Evolutionary conservation across 2,113 vertebrate species (phyloP).

Genomic region (Cyanoderma ruficeps): DNA sequence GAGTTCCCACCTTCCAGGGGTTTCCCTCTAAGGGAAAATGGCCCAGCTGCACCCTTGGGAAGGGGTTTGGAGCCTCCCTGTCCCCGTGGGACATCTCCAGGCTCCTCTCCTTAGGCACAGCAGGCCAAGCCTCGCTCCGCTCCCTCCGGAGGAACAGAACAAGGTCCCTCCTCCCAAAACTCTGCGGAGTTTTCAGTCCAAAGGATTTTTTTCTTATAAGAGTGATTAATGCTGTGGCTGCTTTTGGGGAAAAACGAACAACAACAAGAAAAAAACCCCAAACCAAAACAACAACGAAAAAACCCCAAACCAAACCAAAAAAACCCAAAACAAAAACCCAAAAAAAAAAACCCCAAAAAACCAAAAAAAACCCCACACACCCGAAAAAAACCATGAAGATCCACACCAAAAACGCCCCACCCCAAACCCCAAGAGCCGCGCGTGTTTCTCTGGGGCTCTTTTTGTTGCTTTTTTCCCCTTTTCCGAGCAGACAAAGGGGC

Average conservation of each 20-base stretch:
- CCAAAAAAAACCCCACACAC: too few relatives aligned
- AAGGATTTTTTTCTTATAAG: not conserved
- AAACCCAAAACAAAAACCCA: too few relatives aligned
- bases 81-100: accelerated
- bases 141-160: not conserved
- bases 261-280: not conserved
- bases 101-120: not conserved
- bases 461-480: not conserved
- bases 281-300: too few relatives aligned
- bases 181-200: not conserved
- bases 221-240: not conserved
- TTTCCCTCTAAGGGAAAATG: accelerated
- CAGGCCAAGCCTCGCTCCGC: not conserved
- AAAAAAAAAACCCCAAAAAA: too few relatives aligned
- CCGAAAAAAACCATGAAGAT: not conserved
- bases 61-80: not conserved
- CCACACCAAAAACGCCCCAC: not conserved
- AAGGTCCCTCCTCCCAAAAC: not conserved
- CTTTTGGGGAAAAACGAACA: not conserved
- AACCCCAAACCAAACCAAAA: too few relatives aligned
- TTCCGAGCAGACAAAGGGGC: constrained; percentile 48
- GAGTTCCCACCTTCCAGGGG: not conserved
- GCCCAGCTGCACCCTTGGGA: not conserved
- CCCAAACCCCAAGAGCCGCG: not conserved
- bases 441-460: not conserved